These are phyloP conservation scores for Dryas iulia DNA, from an alignment of 1,140 invertebrate genomes.

Conservation along the genomic window DNA sequence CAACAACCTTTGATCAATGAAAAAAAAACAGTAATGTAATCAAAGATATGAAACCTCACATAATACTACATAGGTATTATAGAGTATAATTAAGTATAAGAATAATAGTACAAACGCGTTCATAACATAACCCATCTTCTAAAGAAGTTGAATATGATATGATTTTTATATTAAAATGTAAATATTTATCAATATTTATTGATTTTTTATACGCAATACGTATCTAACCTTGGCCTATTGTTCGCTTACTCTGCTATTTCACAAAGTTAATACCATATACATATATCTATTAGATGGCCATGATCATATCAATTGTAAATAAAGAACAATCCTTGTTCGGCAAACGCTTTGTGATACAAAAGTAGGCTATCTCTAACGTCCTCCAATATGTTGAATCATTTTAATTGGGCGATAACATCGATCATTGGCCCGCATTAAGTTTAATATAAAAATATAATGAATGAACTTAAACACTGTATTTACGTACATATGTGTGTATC, in stretches of 20 bases:
- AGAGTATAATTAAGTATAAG: too few relatives aligned
- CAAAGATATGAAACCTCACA: too few relatives aligned
- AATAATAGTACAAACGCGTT: not conserved
- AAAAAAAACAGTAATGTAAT: not conserved
- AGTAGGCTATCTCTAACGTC: slow-evolving; percentile 24
- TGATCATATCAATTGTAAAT: slow-evolving; percentile 30
- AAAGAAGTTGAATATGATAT: not conserved
- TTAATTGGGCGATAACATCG: slow-evolving; percentile 21
- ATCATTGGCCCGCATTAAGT: slow-evolving; percentile 1
- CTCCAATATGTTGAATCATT: slow-evolving; percentile 16
- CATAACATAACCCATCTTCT: not conserved
- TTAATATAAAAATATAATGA: not conserved
- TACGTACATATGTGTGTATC: too few relatives aligned
- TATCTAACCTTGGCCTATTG: slow-evolving; percentile 18
- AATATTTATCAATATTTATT: not conserved
- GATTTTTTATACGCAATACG: not conserved
- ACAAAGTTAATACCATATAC: too few relatives aligned
- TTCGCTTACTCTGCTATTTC: not conserved
- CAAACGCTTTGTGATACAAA: slow-evolving; percentile 20
- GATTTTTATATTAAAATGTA: not conserved
- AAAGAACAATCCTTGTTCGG: slow-evolving; percentile 29
- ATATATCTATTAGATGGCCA: slow-evolving; percentile 10
- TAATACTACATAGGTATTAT: too few relatives aligned
- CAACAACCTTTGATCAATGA: not conserved
- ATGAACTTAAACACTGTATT: not conserved